Evolutionary conservation across 2,797 vertebrate species (phyloP).

Genomic region (Bovichtus diacanthus): DNA sequence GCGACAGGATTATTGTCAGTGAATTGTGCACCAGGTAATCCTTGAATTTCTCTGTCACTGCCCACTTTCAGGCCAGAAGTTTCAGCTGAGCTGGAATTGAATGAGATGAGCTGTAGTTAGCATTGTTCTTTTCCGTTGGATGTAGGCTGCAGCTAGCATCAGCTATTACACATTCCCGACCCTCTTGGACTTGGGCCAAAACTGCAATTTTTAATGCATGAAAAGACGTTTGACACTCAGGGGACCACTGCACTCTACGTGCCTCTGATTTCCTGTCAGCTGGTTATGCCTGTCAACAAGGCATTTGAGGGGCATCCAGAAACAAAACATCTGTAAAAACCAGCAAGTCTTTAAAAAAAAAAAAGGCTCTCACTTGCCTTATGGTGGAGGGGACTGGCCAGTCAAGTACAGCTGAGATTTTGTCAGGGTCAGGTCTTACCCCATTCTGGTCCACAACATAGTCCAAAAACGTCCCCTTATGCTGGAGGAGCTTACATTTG

Average conservation of each 20-base stretch:
- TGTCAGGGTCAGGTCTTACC: neutral
- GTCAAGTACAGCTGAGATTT: neutral
- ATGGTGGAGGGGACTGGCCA: neutral
- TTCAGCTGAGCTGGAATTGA: no score
- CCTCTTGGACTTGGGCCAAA: neutral
- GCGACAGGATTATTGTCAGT: neutral
- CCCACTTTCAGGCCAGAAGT: neutral
- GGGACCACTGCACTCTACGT: neutral
- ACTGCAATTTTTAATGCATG: neutral
- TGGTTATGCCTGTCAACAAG: neutral
- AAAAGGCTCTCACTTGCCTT: neutral
- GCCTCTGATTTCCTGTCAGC: neutral
- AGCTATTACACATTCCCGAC: neutral
- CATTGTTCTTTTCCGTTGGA: neutral
- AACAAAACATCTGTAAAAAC: neutral
- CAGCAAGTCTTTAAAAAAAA: neutral
- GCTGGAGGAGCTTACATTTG: neutral
- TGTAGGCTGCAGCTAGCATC: neutral
- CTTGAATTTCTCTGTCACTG: neutral
- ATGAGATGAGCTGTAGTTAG: constrained; percentile 7
- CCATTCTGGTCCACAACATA: neutral
- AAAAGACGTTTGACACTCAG: neutral
- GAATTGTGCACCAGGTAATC: neutral
- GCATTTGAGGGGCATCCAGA: neutral
- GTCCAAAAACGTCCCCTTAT: neutral